Percentiles rank a stretch among this genome's conserved stretches.
Conservation (phyloP, 2,113 vertebrate genomes). For the Oncorhynchus masou region DNA sequence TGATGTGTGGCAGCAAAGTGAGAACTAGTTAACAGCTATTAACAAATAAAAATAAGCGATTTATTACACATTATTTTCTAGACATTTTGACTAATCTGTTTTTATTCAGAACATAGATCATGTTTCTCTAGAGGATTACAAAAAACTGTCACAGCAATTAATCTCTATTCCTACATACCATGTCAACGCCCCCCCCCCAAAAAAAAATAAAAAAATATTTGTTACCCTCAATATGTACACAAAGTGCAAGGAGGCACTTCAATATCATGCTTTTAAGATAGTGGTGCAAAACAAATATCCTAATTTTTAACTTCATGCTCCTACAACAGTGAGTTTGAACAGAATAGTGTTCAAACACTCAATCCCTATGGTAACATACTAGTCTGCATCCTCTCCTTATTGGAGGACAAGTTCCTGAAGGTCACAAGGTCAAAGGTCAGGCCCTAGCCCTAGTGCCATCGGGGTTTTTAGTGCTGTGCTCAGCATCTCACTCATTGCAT, state of each 20-base stretch:
- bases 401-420: slow-evolving; percentile 55
- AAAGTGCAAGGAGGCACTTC: slow-evolving; percentile 90
- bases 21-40: slow-evolving; percentile 71
- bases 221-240: slow-evolving; percentile 89
- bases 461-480: slow-evolving; percentile 41
- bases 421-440: slow-evolving; percentile 48
- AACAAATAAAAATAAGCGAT: slow-evolving; percentile 68
- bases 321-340: slow-evolving; percentile 71
- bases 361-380: slow-evolving; percentile 62
- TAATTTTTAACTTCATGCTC: slow-evolving; percentile 71
- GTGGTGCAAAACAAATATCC: slow-evolving; percentile 68
- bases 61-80: slow-evolving; percentile 65
- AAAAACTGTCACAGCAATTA: slow-evolving; percentile 72
- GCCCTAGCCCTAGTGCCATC: slow-evolving; percentile 15
- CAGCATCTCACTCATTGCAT: slow-evolving; percentile 25
- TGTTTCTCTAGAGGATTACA: slow-evolving; percentile 72
- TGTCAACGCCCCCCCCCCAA: slow-evolving; percentile 65
- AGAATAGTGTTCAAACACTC: slow-evolving; percentile 57
- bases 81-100: slow-evolving; percentile 67
- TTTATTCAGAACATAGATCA: slow-evolving; percentile 65
- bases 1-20: slow-evolving; percentile 68
- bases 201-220: slow-evolving; percentile 53
- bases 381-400: slow-evolving; percentile 31
- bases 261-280: slow-evolving; percentile 86
- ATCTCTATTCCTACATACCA: slow-evolving; percentile 79